phyloP scores from a whole-genome alignment of 2,888 invertebrate species.

The Pasiphila rectangulata region DNA sequence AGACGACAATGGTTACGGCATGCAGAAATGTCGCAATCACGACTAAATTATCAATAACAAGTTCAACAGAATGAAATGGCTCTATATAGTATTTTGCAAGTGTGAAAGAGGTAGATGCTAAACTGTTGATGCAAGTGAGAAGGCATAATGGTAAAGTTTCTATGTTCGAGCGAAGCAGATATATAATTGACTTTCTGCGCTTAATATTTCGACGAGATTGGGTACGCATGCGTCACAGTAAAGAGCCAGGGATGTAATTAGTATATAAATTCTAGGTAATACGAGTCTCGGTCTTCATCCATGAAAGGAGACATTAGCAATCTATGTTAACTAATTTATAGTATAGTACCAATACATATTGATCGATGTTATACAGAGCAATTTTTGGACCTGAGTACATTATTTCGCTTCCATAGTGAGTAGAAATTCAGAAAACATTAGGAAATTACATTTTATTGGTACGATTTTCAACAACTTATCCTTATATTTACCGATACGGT shows the following conservation, averaged over 20 bases:
- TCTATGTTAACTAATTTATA: too few species aligned
- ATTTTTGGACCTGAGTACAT: too few species aligned
- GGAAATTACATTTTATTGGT: too few species aligned
- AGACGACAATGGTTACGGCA: constrained; percentile 42
- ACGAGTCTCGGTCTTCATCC: too few species aligned
- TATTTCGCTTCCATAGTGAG: too few species aligned
- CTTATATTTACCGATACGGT: too few species aligned
- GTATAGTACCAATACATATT: too few species aligned
- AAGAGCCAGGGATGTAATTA: constrained; percentile 51
- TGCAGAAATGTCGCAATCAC: constrained; percentile 33
- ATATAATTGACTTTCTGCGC: constrained; percentile 57
- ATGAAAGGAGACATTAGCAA: too few species aligned
- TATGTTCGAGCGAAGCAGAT: constrained; percentile 49
- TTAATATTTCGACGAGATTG: constrained; percentile 55
- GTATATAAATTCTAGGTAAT: too few species aligned
- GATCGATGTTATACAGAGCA: too few species aligned
- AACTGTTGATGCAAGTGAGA: constrained; percentile 57
- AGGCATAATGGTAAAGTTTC: not conserved
- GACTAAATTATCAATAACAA: constrained; percentile 59
- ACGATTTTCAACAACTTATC: too few species aligned
- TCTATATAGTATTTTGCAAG: constrained; percentile 19
- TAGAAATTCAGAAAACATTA: too few species aligned
- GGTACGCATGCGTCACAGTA: constrained; percentile 76
- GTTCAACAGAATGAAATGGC: constrained; percentile 44
- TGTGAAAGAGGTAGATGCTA: constrained; percentile 43